Evolutionary conservation across 2,113 vertebrate species (phyloP), one percentile per base, ranked within the genome.

Genomic region (Chionodraco myersi): DNA sequence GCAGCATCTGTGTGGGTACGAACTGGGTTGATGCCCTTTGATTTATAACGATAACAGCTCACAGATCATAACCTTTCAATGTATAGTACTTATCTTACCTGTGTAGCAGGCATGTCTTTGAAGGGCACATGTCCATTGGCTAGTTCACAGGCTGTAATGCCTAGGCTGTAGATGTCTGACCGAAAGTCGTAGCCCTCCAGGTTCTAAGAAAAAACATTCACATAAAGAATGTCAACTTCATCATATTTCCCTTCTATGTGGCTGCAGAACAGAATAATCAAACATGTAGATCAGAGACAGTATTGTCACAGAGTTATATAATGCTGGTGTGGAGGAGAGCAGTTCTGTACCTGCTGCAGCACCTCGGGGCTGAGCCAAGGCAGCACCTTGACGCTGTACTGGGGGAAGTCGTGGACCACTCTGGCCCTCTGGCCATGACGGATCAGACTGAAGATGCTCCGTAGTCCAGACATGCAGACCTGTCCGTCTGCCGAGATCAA

Each of bases 101-200:
- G 97, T 45, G 98, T 99, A 15, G 96, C 96, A 67, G 98, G 97
- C 98, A 99, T 99, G 88, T 99, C 97, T 92, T 99, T 99, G 77
- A 99, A 99, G 0, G 98, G 98, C n/a, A 99, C 98, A 0, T 99
- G 98, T 52, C 98, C 98, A 4, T 99, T 99, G 67, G 98, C 98
- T 82, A 99, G 94, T 91, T 99, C 98, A 70, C 98, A 99, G 10
- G 98, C 98, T 0, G 97, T 98, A 92, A 99, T 99, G 71, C 98
- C 98, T 48, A 99, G 94, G 16, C 98, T 99, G 93, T 99, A 99
- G 88, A 99, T 99, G 90, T 99, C 98, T 12, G 98, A 99, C 77
- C 98, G 97, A 72, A 96, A 97, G 82, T 99, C 97, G 0, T 99
- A 99, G 49, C 98, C 98, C 86, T 99, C 95, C 74, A 99, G 94